Conservation (phyloP, 2,888 invertebrate genomes). For the Nemoura dubitans region DNA sequence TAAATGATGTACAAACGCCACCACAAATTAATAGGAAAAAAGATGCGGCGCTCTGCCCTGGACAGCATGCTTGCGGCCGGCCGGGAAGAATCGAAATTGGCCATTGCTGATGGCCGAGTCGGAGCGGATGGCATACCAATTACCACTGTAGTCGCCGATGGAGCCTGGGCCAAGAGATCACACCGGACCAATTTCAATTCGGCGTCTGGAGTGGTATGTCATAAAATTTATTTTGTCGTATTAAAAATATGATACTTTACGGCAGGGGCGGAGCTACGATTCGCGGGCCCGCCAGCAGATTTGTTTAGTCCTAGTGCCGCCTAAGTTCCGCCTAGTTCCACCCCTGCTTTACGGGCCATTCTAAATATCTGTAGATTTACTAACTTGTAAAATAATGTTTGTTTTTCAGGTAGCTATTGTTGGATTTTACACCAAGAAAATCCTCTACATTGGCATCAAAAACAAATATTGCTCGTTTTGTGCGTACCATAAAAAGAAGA, state of each 20-base stretch:
- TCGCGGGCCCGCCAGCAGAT: too few relatives aligned
- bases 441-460: constrained; percentile 42
- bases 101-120: constrained; percentile 51
- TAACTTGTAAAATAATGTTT: background rate
- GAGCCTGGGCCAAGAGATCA: constrained; percentile 54
- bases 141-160: constrained; percentile 54
- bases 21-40: background rate
- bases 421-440: constrained; percentile 44
- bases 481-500: constrained; percentile 24
- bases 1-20: constrained; percentile 28
- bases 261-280: too few relatives aligned
- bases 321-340: too few relatives aligned
- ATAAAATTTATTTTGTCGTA: background rate
- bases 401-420: constrained; percentile 48
- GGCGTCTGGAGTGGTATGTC: constrained; percentile 49
- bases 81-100: constrained; percentile 49
- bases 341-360: too few relatives aligned
- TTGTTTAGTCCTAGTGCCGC: too few relatives aligned
- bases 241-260: background rate
- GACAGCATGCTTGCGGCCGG: constrained; percentile 17
- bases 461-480: constrained; percentile 45
- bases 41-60: background rate
- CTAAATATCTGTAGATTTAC: background rate
- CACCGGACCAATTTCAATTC: constrained; percentile 51
- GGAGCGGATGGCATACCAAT: constrained; percentile 51